Evolutionary conservation across 2,888 invertebrate genomes (phyloP).

Genomic region (Xanthia icteritia): DNA sequence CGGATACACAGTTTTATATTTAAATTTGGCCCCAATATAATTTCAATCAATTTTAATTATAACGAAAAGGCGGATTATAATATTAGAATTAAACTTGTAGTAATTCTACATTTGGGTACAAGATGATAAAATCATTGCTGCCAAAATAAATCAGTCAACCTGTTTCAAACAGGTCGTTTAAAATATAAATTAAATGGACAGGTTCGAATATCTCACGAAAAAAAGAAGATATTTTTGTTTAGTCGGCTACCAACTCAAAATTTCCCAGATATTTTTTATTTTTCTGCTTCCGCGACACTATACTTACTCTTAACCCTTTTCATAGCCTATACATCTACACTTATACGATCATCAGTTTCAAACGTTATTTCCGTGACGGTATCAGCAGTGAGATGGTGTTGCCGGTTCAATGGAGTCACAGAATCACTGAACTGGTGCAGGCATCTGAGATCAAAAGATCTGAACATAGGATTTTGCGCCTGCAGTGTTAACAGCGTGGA

Average conservation of each 20-base stretch:
- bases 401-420: constrained; percentile 75
- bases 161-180: too few relatives aligned
- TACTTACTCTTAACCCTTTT: background rate
- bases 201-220: background rate
- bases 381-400: constrained; percentile 63
- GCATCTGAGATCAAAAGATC: constrained; percentile 78
- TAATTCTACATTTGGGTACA: background rate
- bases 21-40: background rate
- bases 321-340: background rate
- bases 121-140: background rate
- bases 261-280: background rate
- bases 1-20: background rate
- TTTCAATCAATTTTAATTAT: background rate
- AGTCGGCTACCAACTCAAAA: background rate
- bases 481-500: constrained; percentile 54
- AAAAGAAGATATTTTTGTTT: background rate
- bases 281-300: background rate
- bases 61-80: background rate
- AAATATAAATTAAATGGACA: too few relatives aligned
- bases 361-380: constrained; percentile 43
- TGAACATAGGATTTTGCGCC: constrained; percentile 63
- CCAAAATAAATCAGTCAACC: too few relatives aligned
- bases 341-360: constrained; percentile 20
- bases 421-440: constrained; percentile 69
- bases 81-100: background rate